phyloP scores from a whole-genome alignment of 2,888 invertebrate species.

The Nematopogon swammerdamellus region DNA sequence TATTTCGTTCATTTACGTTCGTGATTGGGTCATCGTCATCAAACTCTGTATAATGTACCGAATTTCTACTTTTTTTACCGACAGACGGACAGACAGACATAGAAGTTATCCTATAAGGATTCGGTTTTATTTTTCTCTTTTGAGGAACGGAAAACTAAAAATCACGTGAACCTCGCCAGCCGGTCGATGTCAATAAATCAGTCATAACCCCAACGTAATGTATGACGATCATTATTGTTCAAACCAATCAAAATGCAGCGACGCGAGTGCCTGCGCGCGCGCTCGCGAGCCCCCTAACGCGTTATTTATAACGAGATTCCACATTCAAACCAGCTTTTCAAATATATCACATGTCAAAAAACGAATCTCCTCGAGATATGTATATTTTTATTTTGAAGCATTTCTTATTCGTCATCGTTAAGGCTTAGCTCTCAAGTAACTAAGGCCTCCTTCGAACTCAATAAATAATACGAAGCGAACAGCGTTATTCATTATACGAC shows the following conservation, averaged over 20 bases:
- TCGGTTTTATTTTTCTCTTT: too few species aligned
- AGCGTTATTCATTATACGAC: too few species aligned
- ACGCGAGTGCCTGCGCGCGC: not conserved
- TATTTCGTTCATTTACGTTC: too few species aligned
- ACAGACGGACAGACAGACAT: too few species aligned
- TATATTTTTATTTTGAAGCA: not conserved
- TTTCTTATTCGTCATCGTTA: not conserved
- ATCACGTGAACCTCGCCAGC: not conserved
- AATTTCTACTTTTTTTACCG: too few species aligned
- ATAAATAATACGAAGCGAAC: too few species aligned
- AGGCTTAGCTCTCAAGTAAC: not conserved
- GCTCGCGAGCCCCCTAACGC: not conserved
- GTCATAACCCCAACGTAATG: not conserved
- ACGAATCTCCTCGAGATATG: not conserved
- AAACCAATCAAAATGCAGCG: not conserved
- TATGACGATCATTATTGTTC: not conserved
- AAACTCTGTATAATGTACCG: too few species aligned
- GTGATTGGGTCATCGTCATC: too few species aligned
- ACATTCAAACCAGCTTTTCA: not conserved
- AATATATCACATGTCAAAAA: not conserved
- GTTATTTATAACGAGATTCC: not conserved
- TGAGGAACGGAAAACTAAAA: not conserved
- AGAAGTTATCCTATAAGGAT: too few species aligned
- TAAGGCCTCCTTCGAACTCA: too few species aligned
- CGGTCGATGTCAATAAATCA: not conserved